Conservation (phyloP, 2,888 invertebrate genomes). For the Brassicogethes aeneus region DNA sequence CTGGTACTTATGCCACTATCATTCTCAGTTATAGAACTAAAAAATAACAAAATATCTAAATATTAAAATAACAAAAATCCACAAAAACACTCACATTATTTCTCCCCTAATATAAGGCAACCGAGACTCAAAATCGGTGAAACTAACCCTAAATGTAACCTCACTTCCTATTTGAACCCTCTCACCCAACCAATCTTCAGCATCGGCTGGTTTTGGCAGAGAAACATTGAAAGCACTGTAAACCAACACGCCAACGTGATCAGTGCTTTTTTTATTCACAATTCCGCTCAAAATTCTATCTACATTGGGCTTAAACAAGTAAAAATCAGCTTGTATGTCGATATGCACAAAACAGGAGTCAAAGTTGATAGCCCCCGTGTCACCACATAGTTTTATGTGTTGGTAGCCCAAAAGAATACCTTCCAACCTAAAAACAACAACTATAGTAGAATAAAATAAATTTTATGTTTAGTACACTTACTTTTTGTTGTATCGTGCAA, state of each 20-base stretch:
- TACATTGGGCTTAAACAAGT: conserved; percentile 55
- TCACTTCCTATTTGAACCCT: conserved; percentile 50
- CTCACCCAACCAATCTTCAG: conserved; percentile 48
- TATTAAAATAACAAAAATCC: not conserved
- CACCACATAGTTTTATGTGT: conserved; percentile 51
- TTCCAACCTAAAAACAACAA: conserved; percentile 45
- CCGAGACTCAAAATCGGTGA: conserved; percentile 49
- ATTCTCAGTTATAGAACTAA: conserved; percentile 2
- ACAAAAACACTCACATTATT: conserved; percentile 37
- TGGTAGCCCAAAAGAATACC: conserved; percentile 61
- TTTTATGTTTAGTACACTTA: conserved; percentile 35
- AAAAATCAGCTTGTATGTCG: conserved; percentile 61
- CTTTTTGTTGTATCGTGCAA: conserved; percentile 55
- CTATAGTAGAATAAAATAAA: conserved; percentile 1
- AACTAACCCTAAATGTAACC: conserved; percentile 50
- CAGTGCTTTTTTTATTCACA: conserved; percentile 57
- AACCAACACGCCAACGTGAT: conserved; percentile 59
- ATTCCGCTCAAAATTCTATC: conserved; percentile 53
- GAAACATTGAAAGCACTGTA: conserved; percentile 65
- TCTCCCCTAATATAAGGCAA: conserved; percentile 57
- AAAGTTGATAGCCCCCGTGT: conserved; percentile 50
- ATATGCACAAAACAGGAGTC: conserved; percentile 57
- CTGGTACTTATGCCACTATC: not conserved
- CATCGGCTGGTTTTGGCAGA: conserved; percentile 47
- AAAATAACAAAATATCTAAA: not conserved